Evolutionary conservation across 2,113 vertebrate genomes (phyloP), one percentile per base, ranked within the genome.

Genomic region (Leptocoma aspasia): DNA sequence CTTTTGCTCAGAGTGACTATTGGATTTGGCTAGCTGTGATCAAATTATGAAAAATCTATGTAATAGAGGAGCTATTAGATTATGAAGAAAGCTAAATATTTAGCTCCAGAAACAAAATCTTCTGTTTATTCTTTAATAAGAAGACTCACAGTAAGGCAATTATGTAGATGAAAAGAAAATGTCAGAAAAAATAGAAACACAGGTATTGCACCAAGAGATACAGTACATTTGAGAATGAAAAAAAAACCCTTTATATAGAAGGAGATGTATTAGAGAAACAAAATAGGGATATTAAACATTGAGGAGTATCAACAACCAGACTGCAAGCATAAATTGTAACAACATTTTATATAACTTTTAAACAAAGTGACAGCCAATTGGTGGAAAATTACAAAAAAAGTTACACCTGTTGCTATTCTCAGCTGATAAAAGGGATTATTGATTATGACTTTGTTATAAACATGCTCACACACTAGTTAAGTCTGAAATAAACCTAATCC

Each of bases 291-390:
- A 53, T 49, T 80, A 77, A 96, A 82, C 21, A 61, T 56, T 86
- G 44, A 88, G 41, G 79, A 82, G 37, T 76, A 83, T 56, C 39
- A 86, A 10, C 45, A 85, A 86, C 33, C 59, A 89, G 75, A 91
- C 66, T 94, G 57, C 70, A 45, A 44, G 31, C 65, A 90, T 86
- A 95, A 97, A 95, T 65, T 85, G 31, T 53, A 82, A 71, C 52
- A 95, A 28, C 10, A 28, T 87, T 96, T 95, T 57, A 90, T 72
- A 72, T 6, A 82, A 90, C n/a, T 93, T 96, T 78, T 79, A 95
- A 94, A 77, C 2, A n/a, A 91, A 78, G 50, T 49, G 73, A 31
- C 75, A 53, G 37, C 39, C 94, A 94, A 54, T 44, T 70, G 17
- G 92, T 71, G 39, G 35, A 95, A 89, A 90, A 81, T 30, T 56